phyloP scores from a whole-genome alignment of 2,113 vertebrate genomes.

The Entelurus aequoreus region DNA sequence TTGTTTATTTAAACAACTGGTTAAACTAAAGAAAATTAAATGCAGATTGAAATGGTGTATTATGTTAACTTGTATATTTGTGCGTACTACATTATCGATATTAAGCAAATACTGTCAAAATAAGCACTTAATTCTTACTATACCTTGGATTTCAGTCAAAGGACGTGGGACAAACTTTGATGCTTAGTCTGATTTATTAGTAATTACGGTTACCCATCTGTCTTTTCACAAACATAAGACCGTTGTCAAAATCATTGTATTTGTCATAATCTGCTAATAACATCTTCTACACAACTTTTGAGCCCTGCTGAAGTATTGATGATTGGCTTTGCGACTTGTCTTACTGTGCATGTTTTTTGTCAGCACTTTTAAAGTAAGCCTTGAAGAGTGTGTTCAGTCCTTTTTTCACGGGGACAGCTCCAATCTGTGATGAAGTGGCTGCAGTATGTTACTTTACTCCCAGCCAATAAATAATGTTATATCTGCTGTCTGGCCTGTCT shows the following conservation, averaged over 20 bases:
- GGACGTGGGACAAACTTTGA: too few relatives aligned
- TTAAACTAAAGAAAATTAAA: too few relatives aligned
- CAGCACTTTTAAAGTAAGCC: conserved; percentile 6
- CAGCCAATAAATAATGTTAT: conserved; percentile 59
- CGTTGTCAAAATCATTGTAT: conserved; percentile 6
- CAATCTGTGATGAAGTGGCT: conserved; percentile 37
- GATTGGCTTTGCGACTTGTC: conserved; percentile 22
- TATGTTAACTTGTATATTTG: too few relatives aligned
- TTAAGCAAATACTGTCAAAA: too few relatives aligned
- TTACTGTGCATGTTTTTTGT: conserved; percentile 24
- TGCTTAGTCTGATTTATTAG: not conserved
- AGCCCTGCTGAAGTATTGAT: conserved; percentile 47
- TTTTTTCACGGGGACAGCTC: conserved; percentile 44
- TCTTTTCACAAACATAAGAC: not conserved
- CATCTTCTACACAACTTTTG: conserved; percentile 35
- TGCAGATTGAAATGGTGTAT: too few relatives aligned
- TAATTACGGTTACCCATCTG: not conserved
- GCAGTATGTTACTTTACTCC: conserved; percentile 40
- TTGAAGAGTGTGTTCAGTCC: conserved; percentile 23
- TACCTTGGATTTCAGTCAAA: too few relatives aligned
- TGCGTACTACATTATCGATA: too few relatives aligned
- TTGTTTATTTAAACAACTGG: too few relatives aligned
- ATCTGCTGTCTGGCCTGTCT: conserved; percentile 38
- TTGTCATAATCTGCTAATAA: conserved; percentile 52
- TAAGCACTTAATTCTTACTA: too few relatives aligned